A percentile compares a stretch with the other conserved stretches of the same genome.
phyloP scores from a whole-genome alignment of 23 tunicate species.

The Ascidia mentula region DNA sequence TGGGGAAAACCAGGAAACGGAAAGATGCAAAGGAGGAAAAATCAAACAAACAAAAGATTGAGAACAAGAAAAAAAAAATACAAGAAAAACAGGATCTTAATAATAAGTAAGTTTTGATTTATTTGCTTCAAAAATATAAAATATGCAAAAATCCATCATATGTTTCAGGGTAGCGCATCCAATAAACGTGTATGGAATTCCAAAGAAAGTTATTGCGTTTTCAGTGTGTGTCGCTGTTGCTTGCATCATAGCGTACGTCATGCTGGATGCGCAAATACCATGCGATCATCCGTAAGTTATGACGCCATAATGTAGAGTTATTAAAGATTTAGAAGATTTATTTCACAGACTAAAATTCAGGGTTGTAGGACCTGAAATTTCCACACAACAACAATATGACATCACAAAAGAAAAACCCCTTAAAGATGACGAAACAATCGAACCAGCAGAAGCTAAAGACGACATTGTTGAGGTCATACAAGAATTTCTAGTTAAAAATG shows the following conservation, averaged over 20 bases:
- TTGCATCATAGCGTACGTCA: not conserved
- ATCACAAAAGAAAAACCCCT: too few species aligned
- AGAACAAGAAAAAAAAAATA: not conserved
- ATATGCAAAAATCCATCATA: too few species aligned
- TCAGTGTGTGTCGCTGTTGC: not conserved
- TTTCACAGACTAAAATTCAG: not conserved
- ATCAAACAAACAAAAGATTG: not conserved
- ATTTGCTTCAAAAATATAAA: too few species aligned
- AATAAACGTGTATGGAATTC: too few species aligned
- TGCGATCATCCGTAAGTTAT: not conserved
- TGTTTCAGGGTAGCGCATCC: too few species aligned
- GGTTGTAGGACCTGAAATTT: not conserved
- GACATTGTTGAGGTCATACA: too few species aligned
- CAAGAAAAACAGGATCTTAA: too few species aligned
- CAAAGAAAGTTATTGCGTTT: too few species aligned
- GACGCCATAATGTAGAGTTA: not conserved
- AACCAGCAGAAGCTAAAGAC: not conserved
- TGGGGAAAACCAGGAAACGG: not conserved
- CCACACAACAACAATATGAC: too few species aligned
- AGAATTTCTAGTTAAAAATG: too few species aligned
- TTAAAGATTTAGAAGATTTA: not conserved
- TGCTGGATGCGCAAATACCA: not conserved
- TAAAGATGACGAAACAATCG: too few species aligned
- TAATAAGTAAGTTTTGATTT: too few species aligned
- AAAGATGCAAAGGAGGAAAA: not conserved